Evolutionary conservation across 2,888 invertebrate genomes (phyloP), one percentile per base, ranked within the genome.

Genomic region (Agrochola circellaris): DNA sequence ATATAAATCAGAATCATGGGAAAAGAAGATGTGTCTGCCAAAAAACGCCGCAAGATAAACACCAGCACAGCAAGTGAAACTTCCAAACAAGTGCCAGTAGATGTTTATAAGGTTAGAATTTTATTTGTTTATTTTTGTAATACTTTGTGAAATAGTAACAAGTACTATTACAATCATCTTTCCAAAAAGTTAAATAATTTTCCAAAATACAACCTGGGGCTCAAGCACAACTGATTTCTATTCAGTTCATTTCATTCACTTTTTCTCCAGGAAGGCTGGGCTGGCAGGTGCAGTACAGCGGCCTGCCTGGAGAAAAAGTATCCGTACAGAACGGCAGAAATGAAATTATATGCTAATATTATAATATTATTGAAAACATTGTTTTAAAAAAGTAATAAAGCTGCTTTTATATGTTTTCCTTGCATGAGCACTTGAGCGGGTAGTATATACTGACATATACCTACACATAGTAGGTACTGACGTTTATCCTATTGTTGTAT

Each of bases 31-130:
- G 93, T 94, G 26, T 93, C 94, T 48, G 92, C 97, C 9, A 97
- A 97, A 88, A 97, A 97, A 88, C 96, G 97, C n/a, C 95, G 97
- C 20, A 97, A 97, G 93, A 87, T 97, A 74, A 96, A 94, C 82
- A 93, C 95, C 23, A 94, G 91, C 75, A 88, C 95, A 26, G 89
- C 95, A 11, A 94, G 82, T 79, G 96, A 96, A 73, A 85, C 89
- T 75, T 88, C 93, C 20, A 96, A 96, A 89, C 97, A 96, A 89
- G 87, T 90, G 2, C 97, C 97, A 75, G 94, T 93, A 23, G 97
- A 97, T 93, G 94, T 97, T 79, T 97, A 97, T 90, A 97, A 97
- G 97, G 97, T 97, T 94, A 93, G 30, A 34, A 66, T 70, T 69
- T 34, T n/a, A 48, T 38, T 75, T 56, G 9, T 75, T 42, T 72